Conservation (phyloP, 2,797 vertebrate species). For the Schizopygopsis malacanthus region DNA sequence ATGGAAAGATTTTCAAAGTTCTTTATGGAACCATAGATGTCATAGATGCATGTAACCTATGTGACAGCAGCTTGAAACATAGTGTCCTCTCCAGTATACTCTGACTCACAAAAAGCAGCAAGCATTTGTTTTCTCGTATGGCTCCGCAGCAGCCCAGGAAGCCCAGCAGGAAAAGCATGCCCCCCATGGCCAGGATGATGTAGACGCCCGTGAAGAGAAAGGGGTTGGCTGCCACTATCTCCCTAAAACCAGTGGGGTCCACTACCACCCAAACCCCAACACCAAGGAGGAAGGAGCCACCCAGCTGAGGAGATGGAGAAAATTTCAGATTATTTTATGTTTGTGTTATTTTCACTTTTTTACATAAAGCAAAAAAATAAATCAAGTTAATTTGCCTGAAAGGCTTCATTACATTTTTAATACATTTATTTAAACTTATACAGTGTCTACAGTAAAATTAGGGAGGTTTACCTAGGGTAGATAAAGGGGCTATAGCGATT, state of each 20-base stretch:
- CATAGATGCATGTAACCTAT: background rate
- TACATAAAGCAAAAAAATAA: background rate
- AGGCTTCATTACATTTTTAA: background rate
- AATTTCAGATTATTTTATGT: slow-evolving; percentile 15
- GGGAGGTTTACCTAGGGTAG: background rate
- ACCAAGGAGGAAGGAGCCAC: slow-evolving; percentile 91
- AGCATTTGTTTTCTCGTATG: slow-evolving; percentile 95
- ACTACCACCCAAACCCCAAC: slow-evolving; percentile 94
- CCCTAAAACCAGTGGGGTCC: slow-evolving; percentile 93
- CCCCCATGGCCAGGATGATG: slow-evolving; percentile 92
- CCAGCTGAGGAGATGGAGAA: slow-evolving; percentile 78
- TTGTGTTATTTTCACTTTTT: background rate
- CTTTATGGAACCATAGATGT: background rate
- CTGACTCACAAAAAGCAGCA: slow-evolving; percentile 92
- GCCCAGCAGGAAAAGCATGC: slow-evolving; percentile 93
- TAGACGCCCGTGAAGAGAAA: slow-evolving; percentile 92
- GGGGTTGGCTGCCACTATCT: slow-evolving; percentile 92
- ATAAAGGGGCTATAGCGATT: background rate
- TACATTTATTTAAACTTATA: background rate
- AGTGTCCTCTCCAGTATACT: background rate
- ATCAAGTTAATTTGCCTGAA: background rate
- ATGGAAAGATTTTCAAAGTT: background rate
- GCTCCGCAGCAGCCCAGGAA: slow-evolving; percentile 97
- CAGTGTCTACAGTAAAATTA: background rate
- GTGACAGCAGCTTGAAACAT: background rate